Percentiles rank a stretch among this genome's conserved stretches.
phyloP scores from a whole-genome alignment of 23 tunicate species.

The Aplidium turbinatum region DNA sequence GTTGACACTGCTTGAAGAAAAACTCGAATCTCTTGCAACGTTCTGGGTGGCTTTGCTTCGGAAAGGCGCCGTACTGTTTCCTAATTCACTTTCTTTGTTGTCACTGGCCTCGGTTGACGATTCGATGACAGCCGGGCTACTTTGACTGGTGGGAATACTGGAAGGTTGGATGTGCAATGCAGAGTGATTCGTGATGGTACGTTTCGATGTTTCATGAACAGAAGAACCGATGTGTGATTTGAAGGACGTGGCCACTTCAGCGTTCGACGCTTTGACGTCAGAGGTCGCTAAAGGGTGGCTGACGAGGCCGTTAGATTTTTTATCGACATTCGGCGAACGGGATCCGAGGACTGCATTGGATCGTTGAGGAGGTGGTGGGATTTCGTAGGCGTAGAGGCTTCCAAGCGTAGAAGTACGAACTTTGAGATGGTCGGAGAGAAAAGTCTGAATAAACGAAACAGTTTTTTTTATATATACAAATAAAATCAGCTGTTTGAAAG shows the following conservation, averaged over 20 bases:
- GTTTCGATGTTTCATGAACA: conserved; percentile 59
- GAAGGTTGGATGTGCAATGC: conserved; percentile 49
- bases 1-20: too few species aligned
- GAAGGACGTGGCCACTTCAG: background rate
- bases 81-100: too few species aligned
- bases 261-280: conserved; percentile 4
- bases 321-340: background rate
- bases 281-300: background rate
- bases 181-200: conserved; percentile 59
- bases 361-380: conserved; percentile 58
- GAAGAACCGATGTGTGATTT: conserved; percentile 28
- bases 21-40: too few species aligned
- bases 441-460: conserved; percentile 45
- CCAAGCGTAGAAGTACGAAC: conserved; percentile 44
- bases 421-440: conserved; percentile 63
- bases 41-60: too few species aligned
- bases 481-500: too few species aligned
- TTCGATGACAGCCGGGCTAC: too few species aligned
- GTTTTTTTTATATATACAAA: too few species aligned
- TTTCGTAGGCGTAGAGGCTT: conserved; percentile 76
- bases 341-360: background rate
- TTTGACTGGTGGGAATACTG: too few species aligned
- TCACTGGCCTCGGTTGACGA: too few species aligned
- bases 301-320: conserved; percentile 4
- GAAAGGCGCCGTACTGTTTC: too few species aligned